phyloP scores from a whole-genome alignment of 2,888 invertebrate genomes.

The Tolmerus cingulatus region DNA sequence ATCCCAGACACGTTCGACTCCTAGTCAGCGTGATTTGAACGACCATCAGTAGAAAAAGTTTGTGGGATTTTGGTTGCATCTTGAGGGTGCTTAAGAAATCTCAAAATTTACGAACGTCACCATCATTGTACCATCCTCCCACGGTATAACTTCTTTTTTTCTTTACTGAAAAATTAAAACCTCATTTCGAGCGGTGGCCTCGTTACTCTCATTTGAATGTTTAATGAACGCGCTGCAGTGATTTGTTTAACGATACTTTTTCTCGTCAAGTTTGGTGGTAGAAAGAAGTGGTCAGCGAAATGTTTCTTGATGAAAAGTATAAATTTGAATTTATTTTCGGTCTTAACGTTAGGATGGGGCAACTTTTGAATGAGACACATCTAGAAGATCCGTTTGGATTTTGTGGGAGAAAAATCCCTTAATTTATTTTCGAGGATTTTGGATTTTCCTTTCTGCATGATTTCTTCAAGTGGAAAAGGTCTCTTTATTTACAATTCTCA shows the following conservation, averaged over 20 bases:
- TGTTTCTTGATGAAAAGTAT: background rate
- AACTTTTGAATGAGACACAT: background rate
- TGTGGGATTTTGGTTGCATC: constrained; percentile 3
- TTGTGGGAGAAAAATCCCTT: background rate
- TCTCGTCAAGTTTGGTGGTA: background rate
- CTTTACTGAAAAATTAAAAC: background rate
- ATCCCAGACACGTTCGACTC: background rate
- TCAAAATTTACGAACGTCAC: background rate
- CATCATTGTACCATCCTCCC: background rate
- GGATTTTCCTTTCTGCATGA: background rate
- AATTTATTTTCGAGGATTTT: background rate
- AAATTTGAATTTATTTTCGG: background rate
- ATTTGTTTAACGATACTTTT: background rate
- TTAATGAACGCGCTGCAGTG: background rate
- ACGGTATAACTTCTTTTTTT: background rate
- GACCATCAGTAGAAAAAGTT: background rate
- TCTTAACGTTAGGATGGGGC: background rate
- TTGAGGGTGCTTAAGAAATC: background rate
- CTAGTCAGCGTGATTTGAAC: constrained; percentile 7
- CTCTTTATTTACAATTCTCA: background rate
- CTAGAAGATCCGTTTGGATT: background rate
- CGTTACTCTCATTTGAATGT: constrained; percentile 11
- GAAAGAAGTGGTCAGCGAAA: background rate
- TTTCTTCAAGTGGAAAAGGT: background rate
- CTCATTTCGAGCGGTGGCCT: background rate